These are phyloP conservation scores for Tetranychus truncatus DNA, from an alignment of 2,888 invertebrate genomes.

Conservation along the genomic window DNA sequence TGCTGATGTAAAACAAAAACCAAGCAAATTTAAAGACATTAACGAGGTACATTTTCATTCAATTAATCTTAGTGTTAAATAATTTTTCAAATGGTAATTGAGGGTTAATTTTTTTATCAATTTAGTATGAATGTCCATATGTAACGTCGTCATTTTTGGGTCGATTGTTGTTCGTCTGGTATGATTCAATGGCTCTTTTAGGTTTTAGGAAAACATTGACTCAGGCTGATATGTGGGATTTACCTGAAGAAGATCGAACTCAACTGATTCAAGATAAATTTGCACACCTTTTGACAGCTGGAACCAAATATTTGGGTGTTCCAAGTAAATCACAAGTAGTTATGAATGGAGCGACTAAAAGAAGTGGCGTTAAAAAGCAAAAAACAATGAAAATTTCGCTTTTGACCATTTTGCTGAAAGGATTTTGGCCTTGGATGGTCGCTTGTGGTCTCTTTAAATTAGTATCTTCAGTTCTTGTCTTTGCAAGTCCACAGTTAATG, in stretches of 20 bases:
- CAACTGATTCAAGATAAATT: constrained; percentile 13
- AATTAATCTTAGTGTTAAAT: neutral
- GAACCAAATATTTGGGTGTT: neutral
- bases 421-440: constrained; percentile 15
- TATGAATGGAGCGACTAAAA: neutral
- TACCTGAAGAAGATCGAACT: constrained; percentile 11
- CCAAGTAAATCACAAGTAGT: neutral
- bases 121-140: neutral
- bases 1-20: neutral
- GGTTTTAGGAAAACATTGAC: constrained; percentile 17
- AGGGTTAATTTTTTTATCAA: neutral
- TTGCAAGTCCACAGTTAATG: constrained; percentile 19
- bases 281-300: neutral
- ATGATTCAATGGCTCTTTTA: constrained; percentile 15
- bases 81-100: neutral
- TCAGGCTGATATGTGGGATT: constrained; percentile 16
- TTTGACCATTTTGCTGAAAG: constrained; percentile 12
- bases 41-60: neutral
- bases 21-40: neutral
- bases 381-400: neutral
- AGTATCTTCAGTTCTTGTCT: constrained; percentile 20
- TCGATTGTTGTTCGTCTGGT: constrained; percentile 19
- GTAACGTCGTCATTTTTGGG: constrained; percentile 14
- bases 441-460: constrained; percentile 39
- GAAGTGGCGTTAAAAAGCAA: neutral